Evolutionary conservation across 1,140 invertebrate species (phyloP).

Genomic region (Neuroterus valhalla): DNA sequence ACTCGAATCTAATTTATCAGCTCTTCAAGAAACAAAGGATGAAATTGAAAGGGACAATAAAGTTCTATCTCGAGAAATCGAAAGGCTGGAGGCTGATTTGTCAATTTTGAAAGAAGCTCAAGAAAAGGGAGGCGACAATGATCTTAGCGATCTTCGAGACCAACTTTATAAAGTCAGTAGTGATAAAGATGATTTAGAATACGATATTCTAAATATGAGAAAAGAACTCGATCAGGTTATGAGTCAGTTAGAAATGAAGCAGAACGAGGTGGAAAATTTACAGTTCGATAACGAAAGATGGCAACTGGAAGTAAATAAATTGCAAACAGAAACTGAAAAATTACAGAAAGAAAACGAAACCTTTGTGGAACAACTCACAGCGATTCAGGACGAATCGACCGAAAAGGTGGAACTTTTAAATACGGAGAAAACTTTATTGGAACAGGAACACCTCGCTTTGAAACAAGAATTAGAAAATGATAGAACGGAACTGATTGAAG

Average conservation of each 20-base stretch:
- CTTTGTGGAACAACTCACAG: slow-evolving; percentile 59
- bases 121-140: slow-evolving; percentile 45
- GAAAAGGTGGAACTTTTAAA: slow-evolving; percentile 71
- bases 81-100: slow-evolving; percentile 59
- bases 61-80: slow-evolving; percentile 58
- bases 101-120: slow-evolving; percentile 45
- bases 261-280: slow-evolving; percentile 47
- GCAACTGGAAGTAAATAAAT: not conserved
- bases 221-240: slow-evolving; percentile 61
- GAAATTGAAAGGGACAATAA: slow-evolving; percentile 63
- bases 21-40: slow-evolving; percentile 49
- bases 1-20: slow-evolving; percentile 55
- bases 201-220: slow-evolving; percentile 63
- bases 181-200: slow-evolving; percentile 64
- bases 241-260: slow-evolving; percentile 42
- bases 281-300: not conserved
- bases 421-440: slow-evolving; percentile 68
- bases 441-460: slow-evolving; percentile 69
- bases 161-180: slow-evolving; percentile 48
- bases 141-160: slow-evolving; percentile 53
- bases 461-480: slow-evolving; percentile 35
- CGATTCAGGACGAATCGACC: slow-evolving; percentile 58
- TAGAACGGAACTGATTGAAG: slow-evolving; percentile 70
- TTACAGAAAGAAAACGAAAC: slow-evolving; percentile 59
- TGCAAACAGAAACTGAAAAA: slow-evolving; percentile 56